Conservation (phyloP, 2,113 vertebrate genomes). For the Todiramphus saurophagus region DNA sequence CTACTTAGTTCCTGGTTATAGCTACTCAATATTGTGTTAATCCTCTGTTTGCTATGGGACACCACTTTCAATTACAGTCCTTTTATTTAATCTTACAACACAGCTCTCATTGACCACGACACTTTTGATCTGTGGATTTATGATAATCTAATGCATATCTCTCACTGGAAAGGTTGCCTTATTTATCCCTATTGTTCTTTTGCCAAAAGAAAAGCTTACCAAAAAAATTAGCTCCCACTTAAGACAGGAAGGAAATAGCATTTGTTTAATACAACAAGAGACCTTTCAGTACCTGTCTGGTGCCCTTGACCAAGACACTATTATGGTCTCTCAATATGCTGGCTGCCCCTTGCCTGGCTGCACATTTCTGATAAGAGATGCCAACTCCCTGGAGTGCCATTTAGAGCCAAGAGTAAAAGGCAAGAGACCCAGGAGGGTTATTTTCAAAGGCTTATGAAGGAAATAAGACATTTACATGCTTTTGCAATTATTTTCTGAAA, state of each 20-base stretch:
- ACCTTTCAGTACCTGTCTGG: conserved; percentile 79
- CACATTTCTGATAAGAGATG: conserved; percentile 77
- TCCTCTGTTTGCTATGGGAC: conserved; percentile 44
- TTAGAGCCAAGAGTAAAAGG: conserved; percentile 61
- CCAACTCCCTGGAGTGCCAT: conserved; percentile 70
- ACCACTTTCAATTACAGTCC: conserved; percentile 70
- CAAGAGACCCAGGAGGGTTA: conserved; percentile 53
- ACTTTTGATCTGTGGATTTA: conserved; percentile 75
- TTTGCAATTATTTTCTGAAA: conserved; percentile 56
- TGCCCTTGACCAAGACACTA: conserved; percentile 73
- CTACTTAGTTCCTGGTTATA: conserved; percentile 19
- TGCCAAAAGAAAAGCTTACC: conserved; percentile 67
- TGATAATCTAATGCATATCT: conserved; percentile 75
- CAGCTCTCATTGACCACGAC: conserved; percentile 70
- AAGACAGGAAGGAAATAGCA: conserved; percentile 78
- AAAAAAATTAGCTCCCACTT: conserved; percentile 69
- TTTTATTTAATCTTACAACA: conserved; percentile 72
- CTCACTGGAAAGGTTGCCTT: conserved; percentile 67
- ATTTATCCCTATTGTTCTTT: conserved; percentile 74
- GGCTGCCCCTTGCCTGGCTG: conserved; percentile 78
- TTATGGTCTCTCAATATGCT: conserved; percentile 74
- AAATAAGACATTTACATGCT: conserved; percentile 73
- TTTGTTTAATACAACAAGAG: conserved; percentile 76
- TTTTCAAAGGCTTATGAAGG: conserved; percentile 75
- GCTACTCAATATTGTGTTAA: conserved; percentile 48